Base-by-base conservation (phyloP, 2,888 invertebrate genomes). In the Clanis bilineata region DNA sequence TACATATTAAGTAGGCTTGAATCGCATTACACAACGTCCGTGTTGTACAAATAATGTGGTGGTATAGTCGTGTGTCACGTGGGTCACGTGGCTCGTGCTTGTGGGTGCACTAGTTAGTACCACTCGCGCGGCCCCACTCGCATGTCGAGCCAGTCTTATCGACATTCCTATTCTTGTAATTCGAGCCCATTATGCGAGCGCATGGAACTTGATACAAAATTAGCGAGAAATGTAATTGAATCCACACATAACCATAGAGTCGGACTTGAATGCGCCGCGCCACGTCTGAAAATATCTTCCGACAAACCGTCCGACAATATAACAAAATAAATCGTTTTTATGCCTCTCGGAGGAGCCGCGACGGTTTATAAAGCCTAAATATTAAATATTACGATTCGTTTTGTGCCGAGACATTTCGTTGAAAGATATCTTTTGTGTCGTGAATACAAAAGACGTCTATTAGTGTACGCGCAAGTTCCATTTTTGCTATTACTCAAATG, bases 1-100 rank as follows among this genome's bases (percentile, higher is more conserved):
- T 51, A 51, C 51, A 51, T 51, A 51, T 51, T 51, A 51, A 51
- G 32, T 51, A 51, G 32, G 32, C 51, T 51, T 28, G 18, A 10
- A 18, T 25, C 45, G 23, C 12, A 45, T 45, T 45, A 45, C 47
- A 45, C 47, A 47, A 15, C n/a, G 2, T 25, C 28, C 32, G 32
- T 18, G 51, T 51, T 15, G 10, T 32, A 51, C 51, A 51, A 47
- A n/a, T 25, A 47, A 25, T 25, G 47, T 15, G 15, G 23, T 3
- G 28, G 15, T 44, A 21, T 22, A 12, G 7, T 41, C 39, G 18
- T 41, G n/a, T 7, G 18, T 41, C 41, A 18, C 7, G 41, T 41
- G 41, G 39, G 15, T 3, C 39, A 15, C 1, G 39, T n/a, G 15
- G n/a, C n/a, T n/a, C n/a, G n/a, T n/a, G n/a, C n/a, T n/a, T n/a